Conservation (phyloP, 2,797 vertebrate genomes). For the Oophaga sylvatica region DNA sequence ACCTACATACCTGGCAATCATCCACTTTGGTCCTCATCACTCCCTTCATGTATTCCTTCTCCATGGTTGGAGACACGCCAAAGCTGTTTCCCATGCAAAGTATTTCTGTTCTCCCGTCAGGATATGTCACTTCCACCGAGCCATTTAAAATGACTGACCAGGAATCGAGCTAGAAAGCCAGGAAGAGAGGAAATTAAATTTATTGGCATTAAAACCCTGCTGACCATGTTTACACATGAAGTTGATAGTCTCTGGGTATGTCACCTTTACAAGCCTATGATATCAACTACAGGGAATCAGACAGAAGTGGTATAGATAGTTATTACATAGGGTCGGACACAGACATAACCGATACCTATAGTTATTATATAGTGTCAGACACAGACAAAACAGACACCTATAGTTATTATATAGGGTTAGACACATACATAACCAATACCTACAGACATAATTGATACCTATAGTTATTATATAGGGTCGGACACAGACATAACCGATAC, state of each 20-base stretch:
- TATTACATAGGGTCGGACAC: no score
- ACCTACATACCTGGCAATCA: conserved; percentile 90
- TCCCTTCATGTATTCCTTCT: conserved; percentile 98
- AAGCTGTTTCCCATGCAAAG: conserved; percentile 99
- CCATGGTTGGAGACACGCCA: conserved; percentile 97
- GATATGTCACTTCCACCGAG: conserved; percentile 94
- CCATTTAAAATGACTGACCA: conserved; percentile 99
- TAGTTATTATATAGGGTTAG: background rate
- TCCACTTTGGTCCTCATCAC: conserved; percentile 99
- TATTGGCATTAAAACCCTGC: conserved; percentile 20
- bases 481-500: no score
- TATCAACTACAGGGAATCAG: background rate
- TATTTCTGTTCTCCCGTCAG: conserved; percentile 91
- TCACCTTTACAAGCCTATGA: background rate
- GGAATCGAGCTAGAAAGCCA: conserved; percentile 87
- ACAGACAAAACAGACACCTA: no score
- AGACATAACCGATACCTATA: no score
- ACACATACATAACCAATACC: no score
- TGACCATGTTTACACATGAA: conserved; percentile 1
- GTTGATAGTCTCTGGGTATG: background rate
- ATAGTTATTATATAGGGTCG: no score
- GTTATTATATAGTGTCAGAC: no score
- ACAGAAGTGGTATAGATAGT: background rate
- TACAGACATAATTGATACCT: no score
- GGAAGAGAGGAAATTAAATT: conserved; percentile 22